phyloP scores from a whole-genome alignment of 2,797 vertebrate genomes.

The Apogon hyalosoma region DNA sequence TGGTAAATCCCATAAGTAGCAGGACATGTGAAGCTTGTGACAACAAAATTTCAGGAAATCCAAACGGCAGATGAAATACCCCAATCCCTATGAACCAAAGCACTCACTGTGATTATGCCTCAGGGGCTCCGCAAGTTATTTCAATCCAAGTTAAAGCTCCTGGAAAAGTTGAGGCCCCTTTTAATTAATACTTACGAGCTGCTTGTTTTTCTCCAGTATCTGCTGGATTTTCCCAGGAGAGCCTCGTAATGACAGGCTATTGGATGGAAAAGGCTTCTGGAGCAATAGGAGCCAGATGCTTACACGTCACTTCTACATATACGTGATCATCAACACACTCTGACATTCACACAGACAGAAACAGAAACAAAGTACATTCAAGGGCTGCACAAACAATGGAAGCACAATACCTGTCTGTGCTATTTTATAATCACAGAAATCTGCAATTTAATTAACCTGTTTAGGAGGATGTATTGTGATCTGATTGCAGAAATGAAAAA shows the following conservation, averaged over 20 bases:
- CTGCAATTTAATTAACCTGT: too few species aligned
- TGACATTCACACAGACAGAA: constrained; percentile 1
- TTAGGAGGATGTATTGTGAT: too few species aligned
- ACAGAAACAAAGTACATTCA: neutral
- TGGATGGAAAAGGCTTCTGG: constrained; percentile 44
- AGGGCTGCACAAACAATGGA: too few species aligned
- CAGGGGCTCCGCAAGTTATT: constrained; percentile 25
- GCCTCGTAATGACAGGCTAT: constrained; percentile 69
- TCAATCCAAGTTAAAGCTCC: constrained; percentile 28
- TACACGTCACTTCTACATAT: constrained; percentile 15
- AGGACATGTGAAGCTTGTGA: constrained; percentile 11
- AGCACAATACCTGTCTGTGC: too few species aligned
- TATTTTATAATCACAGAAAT: too few species aligned
- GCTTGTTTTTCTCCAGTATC: neutral
- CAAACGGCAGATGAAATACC: constrained; percentile 21
- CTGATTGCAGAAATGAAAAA: too few species aligned
- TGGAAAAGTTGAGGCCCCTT: constrained; percentile 30
- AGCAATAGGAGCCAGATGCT: constrained; percentile 64
- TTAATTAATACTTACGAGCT: constrained; percentile 37
- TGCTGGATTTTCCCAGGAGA: constrained; percentile 46
- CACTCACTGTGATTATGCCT: constrained; percentile 16
- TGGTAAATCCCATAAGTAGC: neutral
- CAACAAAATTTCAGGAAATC: neutral
- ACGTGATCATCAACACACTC: neutral
- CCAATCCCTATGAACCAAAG: constrained; percentile 13